phyloP scores from a whole-genome alignment of 1,140 invertebrate species.

The Theocolax elegans region DNA sequence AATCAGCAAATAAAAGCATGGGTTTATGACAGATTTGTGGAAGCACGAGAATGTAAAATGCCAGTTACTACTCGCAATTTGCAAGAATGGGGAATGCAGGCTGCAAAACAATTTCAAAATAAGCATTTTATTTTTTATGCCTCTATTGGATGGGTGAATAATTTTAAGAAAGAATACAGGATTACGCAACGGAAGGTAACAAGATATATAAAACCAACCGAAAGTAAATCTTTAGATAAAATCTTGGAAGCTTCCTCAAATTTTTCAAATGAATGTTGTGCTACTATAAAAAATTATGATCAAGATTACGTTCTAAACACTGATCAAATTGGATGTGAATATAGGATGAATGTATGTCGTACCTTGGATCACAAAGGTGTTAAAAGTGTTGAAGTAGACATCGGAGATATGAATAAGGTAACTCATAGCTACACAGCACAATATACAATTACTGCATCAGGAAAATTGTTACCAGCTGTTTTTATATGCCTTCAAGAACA shows the following conservation, averaged over 20 bases:
- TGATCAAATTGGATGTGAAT: constrained; percentile 28
- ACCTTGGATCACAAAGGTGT: background rate
- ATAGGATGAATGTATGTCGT: background rate
- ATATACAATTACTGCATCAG: background rate
- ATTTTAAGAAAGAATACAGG: constrained; percentile 42
- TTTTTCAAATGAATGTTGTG: background rate
- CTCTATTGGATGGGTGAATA: constrained; percentile 41
- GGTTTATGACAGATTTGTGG: constrained; percentile 1
- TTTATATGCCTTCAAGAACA: constrained; percentile 25
- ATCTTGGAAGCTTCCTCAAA: constrained; percentile 20
- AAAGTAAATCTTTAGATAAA: constrained; percentile 39
- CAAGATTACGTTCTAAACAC: constrained; percentile 19
- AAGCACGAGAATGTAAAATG: constrained; percentile 23
- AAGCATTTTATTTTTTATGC: constrained; percentile 33
- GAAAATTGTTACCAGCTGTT: constrained; percentile 2
- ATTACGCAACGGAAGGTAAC: constrained; percentile 47
- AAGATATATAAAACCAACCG: constrained; percentile 42
- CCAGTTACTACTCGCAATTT: constrained; percentile 44
- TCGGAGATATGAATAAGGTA: constrained; percentile 5
- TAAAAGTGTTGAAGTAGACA: background rate
- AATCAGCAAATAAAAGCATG: constrained; percentile 37
- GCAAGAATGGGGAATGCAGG: constrained; percentile 43
- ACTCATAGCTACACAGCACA: background rate
- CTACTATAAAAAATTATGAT: background rate
- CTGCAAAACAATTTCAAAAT: constrained; percentile 27